A percentile compares a stretch with the other conserved stretches of the same genome.
These are phyloP conservation scores for Homalodisca vitripennis DNA, from an alignment of 1,140 invertebrate genomes.

Conservation along the genomic window DNA sequence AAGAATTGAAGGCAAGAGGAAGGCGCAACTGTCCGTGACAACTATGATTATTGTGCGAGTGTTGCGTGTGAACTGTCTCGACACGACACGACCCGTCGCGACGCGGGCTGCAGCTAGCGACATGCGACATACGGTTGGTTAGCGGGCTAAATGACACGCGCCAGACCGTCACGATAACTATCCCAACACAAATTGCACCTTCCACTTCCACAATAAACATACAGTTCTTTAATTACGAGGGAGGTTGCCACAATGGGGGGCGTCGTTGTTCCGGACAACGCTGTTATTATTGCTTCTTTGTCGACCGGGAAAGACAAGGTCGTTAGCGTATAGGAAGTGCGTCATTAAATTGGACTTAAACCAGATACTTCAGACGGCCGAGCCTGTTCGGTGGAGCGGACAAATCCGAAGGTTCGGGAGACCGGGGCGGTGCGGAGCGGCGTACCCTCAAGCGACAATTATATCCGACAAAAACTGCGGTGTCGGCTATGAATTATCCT, in stretches of 20 bases:
- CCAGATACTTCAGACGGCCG: conserved; percentile 1
- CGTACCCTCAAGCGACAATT: background rate
- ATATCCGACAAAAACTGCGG: conserved; percentile 8
- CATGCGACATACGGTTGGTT: no score
- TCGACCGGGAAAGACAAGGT: background rate
- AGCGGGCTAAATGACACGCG: background rate
- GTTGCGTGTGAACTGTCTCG: conserved; percentile 13
- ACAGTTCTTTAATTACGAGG: background rate
- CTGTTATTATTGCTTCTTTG: conserved; percentile 20
- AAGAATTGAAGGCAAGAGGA: background rate
- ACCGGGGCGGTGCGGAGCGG: no score
- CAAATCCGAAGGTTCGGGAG: background rate
- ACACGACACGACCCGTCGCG: background rate
- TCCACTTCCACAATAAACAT: background rate
- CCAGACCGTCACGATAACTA: conserved; percentile 9
- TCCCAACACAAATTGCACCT: background rate
- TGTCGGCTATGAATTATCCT: conserved; percentile 15
- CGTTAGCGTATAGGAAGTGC: conserved; percentile 19
- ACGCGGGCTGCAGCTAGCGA: background rate
- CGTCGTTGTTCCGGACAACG: background rate
- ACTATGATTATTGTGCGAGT: background rate
- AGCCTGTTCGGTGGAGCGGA: background rate
- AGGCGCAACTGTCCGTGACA: background rate
- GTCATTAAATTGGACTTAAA: conserved; percentile 24
- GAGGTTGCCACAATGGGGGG: background rate